Base-by-base conservation (phyloP, 2,797 vertebrate genomes). In the Falco novaeseelandiae region DNA sequence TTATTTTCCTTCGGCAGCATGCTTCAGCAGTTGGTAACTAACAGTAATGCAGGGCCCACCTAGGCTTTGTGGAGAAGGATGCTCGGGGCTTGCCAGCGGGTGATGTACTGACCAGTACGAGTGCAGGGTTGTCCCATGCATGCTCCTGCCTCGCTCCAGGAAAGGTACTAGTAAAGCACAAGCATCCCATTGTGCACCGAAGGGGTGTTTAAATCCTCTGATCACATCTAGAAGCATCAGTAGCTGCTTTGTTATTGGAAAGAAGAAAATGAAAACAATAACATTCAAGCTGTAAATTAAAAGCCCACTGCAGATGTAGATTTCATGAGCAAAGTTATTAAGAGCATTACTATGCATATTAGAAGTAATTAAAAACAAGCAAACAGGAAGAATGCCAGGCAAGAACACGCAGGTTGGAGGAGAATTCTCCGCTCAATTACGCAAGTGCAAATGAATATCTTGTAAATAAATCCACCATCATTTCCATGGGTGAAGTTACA, bases 361-460 rank as follows among this genome's bases (percentile, higher is more conserved):
- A 69, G 55, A 83, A 85, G 67, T 95, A 93, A 96, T 93, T 96
- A 83, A 92, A 97, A 96, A 36, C 42, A 70, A 91, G 62, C 48
- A 80, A 88, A 90, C 57, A 81, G 63, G 74, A 90, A 77, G 92
- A 90, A 86, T 80, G 74, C 62, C 59, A 79, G 86, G 83, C 5
- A 19, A 89, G 74, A 92, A 71, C 67, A 36, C 5, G 10, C 61
- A 87, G 87, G 54, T 81, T 2, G 18, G 65, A 82, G 73, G 58
- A 95, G 83, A 95, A 90, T 93, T 90, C 36, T 79, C 71, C 54
- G 46, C 78, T 87, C 54, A 54, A 44, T 89, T 94, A 61, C 78
- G 40, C 42, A 81, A 89, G 65, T 66, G 65, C 54, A 83, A 85
- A 92, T 44, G 2, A 95, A 34, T 88, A 55, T 92, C 83, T 83